Evolutionary conservation across 1,140 invertebrate genomes (phyloP), one percentile per base, ranked within the genome.

Genomic region (Drosophila pachea): DNA sequence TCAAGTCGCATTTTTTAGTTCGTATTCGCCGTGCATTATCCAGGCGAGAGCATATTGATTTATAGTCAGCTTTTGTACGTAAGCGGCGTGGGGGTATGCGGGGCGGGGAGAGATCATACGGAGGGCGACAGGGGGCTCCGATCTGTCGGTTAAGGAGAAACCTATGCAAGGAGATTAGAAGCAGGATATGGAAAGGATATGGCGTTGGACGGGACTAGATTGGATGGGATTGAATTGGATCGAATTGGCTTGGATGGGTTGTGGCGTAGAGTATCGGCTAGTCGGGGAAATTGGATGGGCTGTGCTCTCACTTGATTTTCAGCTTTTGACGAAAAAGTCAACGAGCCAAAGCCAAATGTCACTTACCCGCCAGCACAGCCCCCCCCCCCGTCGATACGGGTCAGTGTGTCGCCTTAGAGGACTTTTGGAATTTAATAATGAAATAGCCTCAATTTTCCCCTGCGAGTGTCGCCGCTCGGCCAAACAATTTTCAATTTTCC

Each of bases 341-440:
- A 84, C 78, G 72, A 83, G 78, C 74, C 78, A 72, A 68, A 79
- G 76, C 79, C 76, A 76, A 83, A 83, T 78, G 79, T 79, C 79
- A 84, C 48, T 61, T 63, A 60, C 60, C 63, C 42, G 40, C n/a
- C 12, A 14, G 12, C n/a, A 8, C 36, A n/a, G 3, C n/a, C 40
- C 40, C 0, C 4, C 7, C n/a, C 40, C 9, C 33, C 0, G 16
- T 6, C 40, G 2, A 9, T 45, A 12, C 53, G 12, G 22, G 36
- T 63, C 36, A 52, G 8, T 55, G 43, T 50, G 35, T 33, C 31
- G 63, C 63, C 54, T 70, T 65, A 32, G 9, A 73, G 79, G 68
- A 61, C 66, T 61, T 79, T 84, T 64, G 79, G 79, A 83, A 83
- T 83, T 84, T 83, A 83, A 79, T 83, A 83, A 83, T 84, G 81